Conservation (phyloP, 2,888 invertebrate genomes). For the Micoletzkya japonica region DNA sequence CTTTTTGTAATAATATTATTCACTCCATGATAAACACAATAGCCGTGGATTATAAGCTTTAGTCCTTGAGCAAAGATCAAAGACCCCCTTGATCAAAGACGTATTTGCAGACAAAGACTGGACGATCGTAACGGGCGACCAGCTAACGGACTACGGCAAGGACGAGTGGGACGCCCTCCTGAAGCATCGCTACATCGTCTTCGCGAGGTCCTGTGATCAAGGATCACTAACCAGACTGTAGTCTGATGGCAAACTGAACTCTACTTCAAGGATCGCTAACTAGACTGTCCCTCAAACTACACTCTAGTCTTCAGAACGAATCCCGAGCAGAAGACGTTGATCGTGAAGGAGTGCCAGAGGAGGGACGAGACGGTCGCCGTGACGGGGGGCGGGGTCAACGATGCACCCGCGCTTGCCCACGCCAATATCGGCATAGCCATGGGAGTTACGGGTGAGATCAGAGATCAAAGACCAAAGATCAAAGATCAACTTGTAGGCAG, state of each 20-base stretch:
- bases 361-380: constrained; percentile 55
- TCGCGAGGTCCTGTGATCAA: constrained; percentile 22
- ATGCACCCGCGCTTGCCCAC: constrained; percentile 59
- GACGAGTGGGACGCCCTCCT: constrained; percentile 36
- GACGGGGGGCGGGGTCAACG: constrained; percentile 58
- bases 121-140: constrained; percentile 31
- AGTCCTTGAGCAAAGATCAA: neutral
- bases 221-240: neutral
- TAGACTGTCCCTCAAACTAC: neutral
- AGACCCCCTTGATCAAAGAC: no score
- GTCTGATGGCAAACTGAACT: neutral
- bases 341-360: constrained; percentile 59
- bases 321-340: constrained; percentile 59
- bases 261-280: neutral
- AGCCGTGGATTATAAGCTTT: neutral
- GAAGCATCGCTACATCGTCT: constrained; percentile 32
- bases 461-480: neutral
- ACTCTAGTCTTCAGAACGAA: constrained; percentile 46
- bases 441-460: constrained; percentile 48
- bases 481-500: constrained; percentile 34
- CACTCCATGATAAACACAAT: neutral
- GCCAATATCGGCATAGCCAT: constrained; percentile 63
- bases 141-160: constrained; percentile 31
- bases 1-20: neutral
- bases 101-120: constrained; percentile 24